Base-by-base conservation (phyloP, 64 coral and sea anemone species). In the Actinia tenebrosa region DNA sequence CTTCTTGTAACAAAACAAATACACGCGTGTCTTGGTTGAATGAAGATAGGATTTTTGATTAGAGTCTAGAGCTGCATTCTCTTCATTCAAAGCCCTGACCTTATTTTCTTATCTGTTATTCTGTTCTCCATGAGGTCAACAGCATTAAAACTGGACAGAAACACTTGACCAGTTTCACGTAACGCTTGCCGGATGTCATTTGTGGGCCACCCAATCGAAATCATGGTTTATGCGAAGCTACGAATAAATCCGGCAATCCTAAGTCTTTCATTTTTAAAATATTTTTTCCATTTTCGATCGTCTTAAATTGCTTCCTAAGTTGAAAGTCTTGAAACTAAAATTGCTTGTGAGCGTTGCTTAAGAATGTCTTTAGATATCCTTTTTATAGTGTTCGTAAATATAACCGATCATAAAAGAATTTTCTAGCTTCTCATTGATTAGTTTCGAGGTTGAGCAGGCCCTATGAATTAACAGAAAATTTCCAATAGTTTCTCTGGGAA, bases 81-180 rank as follows among this genome's bases (percentile, higher is more conserved):
- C 69, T 75, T 9, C 3, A 30, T 75, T 75, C 25, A 30, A 58
- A 75, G 9, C 26, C 69, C 26, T 75, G 69, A 75, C 69, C 69
- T 42, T 75, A 18, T 66, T 66, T 23, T 22, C 18, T 66, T 66
- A 66, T 66, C 63, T 66, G 5, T 22, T 22, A 66, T 75, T 75
- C 26, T 75, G 69, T 30, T 75, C n/a, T 75, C 42, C 13, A 3
- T 1, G 26, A 75, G 26, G 23, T 75, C 26, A 9, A 75, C 5
- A 75, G n/a, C 26, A n/a, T 75, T 2, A 2, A 13, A 37, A 43
- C 69, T 75, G 26, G 69, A 42, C 25, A 42, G 69, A 42, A 75
- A 9, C 26, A 27, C 69, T 75, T 75, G 69, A 75, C 69, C 69
- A 75, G 69, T 30, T 75, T 75, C 69, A 75, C 69, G 23, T 75